Base-by-base conservation (phyloP, 2,797 vertebrate species). In the Lindbergichthys nudifrons region DNA sequence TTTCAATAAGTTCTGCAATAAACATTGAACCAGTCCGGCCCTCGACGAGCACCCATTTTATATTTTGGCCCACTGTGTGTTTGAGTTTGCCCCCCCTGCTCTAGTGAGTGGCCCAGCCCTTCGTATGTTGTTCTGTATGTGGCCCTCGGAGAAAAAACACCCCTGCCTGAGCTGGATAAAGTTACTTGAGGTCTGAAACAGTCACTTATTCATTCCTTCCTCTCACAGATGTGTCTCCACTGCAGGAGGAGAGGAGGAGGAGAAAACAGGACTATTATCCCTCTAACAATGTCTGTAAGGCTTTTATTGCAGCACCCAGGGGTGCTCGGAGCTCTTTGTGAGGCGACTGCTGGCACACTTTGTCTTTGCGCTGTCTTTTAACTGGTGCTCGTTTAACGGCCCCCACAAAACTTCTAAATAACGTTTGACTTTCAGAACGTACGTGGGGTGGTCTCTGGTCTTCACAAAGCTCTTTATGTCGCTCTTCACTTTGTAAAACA, bases 171-270 rank as follows among this genome's bases (percentile, higher is more conserved):
- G 26, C 26, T 32, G 32, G 32, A 32, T 32, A 30, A 14, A 21
- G 4, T 52, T 4, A 16, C 16, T 43, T 47, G 32, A 32, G 32
- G 32, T 32, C 2, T 32, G 32, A 32, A 32, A 6, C 32, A 8
- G 32, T 32, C 32, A 32, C 32, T 8, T 32, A 32, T 32, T 32
- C 32, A 8, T 32, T 6, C 32, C 32, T 32, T 32, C 32, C 32
- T 8, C 32, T 81, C 87, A 93, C 92, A 94, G 93, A 93, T 94
- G 92, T 92, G 72, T 62, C 32, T 75, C 65, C 76, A 32, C 30
- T 75, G 79, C 79, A 80, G 54, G 76, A 87, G 88, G 76, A 82
- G 80, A 71, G 70, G 60, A 32, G 89, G 84, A 87, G 86, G 87
- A 86, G 84, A 84, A 70, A 67, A 82, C 79, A 67, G 70, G 10